Evolutionary conservation across 2,888 invertebrate genomes (phyloP).

Genomic region (Cylindroiulus punctatus): DNA sequence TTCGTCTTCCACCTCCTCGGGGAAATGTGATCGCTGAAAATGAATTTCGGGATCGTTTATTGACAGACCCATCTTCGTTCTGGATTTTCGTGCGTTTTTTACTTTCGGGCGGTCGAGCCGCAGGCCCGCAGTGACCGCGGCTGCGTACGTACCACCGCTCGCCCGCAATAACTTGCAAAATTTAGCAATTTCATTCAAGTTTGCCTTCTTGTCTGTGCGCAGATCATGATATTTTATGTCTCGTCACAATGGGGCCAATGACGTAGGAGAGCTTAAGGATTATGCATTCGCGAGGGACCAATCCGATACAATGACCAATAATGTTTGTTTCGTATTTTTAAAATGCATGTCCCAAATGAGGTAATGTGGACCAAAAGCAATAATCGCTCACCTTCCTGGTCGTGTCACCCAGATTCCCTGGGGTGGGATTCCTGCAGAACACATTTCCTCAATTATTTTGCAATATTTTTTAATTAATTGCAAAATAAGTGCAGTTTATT

Average conservation of each 20-base stretch:
- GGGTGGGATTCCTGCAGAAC: neutral
- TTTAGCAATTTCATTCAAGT: neutral
- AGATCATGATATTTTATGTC: neutral
- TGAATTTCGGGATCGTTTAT: neutral
- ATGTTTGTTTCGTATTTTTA: neutral
- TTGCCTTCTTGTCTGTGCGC: neutral
- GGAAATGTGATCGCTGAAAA: neutral
- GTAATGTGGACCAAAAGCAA: neutral
- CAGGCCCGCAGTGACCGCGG: too few species aligned
- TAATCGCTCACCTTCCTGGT: conserved; percentile 12
- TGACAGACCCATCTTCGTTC: neutral
- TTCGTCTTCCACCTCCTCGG: neutral
- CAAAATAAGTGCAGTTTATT: too few species aligned
- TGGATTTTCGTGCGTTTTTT: neutral
- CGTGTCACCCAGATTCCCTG: neutral
- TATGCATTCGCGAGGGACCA: neutral
- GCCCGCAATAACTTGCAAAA: too few species aligned
- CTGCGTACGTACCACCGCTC: too few species aligned
- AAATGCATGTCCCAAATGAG: neutral
- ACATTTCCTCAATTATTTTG: too few species aligned
- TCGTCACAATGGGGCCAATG: neutral
- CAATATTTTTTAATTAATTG: too few species aligned
- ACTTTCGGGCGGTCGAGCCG: neutral
- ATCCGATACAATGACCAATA: neutral
- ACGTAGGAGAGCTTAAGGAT: neutral